Conservation (phyloP, 2,888 invertebrate species). For the Periphyllus acericola region DNA sequence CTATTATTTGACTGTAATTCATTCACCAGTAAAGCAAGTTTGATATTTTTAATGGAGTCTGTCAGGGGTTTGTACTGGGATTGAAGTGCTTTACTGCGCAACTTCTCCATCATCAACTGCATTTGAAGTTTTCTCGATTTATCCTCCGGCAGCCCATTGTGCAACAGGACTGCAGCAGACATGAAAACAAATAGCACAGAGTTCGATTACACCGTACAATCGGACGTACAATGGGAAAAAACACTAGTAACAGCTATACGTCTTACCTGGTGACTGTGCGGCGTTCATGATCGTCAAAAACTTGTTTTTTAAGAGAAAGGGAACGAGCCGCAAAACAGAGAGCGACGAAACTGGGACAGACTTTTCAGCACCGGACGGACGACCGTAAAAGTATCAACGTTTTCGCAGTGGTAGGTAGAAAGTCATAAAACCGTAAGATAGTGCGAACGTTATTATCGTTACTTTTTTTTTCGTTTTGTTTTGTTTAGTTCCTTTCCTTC, state of each 20-base stretch:
- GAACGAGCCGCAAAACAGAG: slow-evolving; percentile 23
- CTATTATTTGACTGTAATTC: not conserved
- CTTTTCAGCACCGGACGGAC: slow-evolving; percentile 14
- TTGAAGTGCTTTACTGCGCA: slow-evolving; percentile 84
- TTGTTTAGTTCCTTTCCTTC: not conserved
- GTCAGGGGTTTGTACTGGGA: slow-evolving; percentile 84
- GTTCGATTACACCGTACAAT: not conserved
- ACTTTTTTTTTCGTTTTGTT: slow-evolving; percentile 7
- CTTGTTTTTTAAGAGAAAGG: slow-evolving; percentile 53
- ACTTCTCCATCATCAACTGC: slow-evolving; percentile 73
- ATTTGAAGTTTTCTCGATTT: slow-evolving; percentile 81
- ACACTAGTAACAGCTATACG: not conserved
- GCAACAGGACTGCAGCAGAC: slow-evolving; percentile 41
- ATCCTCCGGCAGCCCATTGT: slow-evolving; percentile 67
- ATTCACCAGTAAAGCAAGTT: slow-evolving; percentile 84
- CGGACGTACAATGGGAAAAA: not conserved
- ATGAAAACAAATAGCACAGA: slow-evolving; percentile 14
- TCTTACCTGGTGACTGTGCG: slow-evolving; percentile 50
- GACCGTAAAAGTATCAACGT: not conserved
- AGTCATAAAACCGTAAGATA: too few relatives aligned
- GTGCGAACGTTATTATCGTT: not conserved
- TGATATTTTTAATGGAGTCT: slow-evolving; percentile 87
- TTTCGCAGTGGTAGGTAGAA: not conserved
- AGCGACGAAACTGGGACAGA: slow-evolving; percentile 36
- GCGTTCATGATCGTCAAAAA: slow-evolving; percentile 51